These are phyloP conservation scores for Pao palembangensis DNA, from an alignment of 2,113 vertebrate genomes.

Conservation along the genomic window DNA sequence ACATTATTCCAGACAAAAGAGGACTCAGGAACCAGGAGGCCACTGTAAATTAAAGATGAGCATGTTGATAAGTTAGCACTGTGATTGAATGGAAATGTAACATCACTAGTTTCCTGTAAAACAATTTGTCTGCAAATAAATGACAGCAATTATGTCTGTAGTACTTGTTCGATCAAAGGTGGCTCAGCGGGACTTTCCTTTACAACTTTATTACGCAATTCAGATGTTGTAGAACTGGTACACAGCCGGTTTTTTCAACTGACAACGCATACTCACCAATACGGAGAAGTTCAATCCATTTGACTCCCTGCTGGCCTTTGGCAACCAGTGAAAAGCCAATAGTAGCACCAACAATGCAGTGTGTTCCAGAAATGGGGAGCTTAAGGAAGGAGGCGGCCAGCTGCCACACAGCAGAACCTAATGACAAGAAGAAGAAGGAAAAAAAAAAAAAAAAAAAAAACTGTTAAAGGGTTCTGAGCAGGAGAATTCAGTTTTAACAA, in stretches of 20 bases:
- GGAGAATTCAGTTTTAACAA: too few relatives aligned
- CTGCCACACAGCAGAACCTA: constrained; percentile 97
- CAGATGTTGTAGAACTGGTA: background rate
- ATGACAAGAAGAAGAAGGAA: constrained; percentile 6
- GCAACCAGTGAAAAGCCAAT: constrained; percentile 93
- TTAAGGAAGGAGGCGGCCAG: constrained; percentile 92
- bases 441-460: background rate
- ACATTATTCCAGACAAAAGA: constrained; percentile 93
- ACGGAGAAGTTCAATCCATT: constrained; percentile 86
- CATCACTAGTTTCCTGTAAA: too few relatives aligned
- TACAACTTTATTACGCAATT: background rate
- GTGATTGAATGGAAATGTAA: background rate
- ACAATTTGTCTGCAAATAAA: too few relatives aligned
- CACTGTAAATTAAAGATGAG: constrained; percentile 73
- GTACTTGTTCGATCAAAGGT: too few relatives aligned
- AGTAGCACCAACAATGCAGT: constrained; percentile 98
- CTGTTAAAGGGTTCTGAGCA: background rate
- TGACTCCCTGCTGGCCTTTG: constrained; percentile 83
- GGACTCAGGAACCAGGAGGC: constrained; percentile 96
- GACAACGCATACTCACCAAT: constrained; percentile 80
- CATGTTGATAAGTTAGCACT: background rate
- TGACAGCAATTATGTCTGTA: too few relatives aligned
- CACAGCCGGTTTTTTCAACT: too few relatives aligned
- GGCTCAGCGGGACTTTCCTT: too few relatives aligned
- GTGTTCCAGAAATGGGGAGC: constrained; percentile 96